Conservation (phyloP, 2,113 vertebrate species). For the Oxyura jamaicensis region DNA sequence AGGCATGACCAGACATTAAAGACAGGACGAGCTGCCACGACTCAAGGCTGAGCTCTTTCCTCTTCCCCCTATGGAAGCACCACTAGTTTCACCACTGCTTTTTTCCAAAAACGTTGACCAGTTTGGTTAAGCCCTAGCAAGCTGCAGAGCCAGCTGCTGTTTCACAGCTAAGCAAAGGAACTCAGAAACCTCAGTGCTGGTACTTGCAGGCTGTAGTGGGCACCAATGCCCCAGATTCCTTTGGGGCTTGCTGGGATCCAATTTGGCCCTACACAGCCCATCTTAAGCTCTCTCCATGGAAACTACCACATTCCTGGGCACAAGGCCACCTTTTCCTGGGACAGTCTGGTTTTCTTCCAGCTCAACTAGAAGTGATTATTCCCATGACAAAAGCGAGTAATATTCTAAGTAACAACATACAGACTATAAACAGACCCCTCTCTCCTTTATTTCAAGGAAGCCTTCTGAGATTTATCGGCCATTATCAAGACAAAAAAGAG, state of each 20-base stretch:
- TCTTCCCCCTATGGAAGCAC: not conserved
- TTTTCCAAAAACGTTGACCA: not conserved
- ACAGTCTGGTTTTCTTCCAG: not conserved
- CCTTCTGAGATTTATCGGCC: not conserved
- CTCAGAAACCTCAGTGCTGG: not conserved
- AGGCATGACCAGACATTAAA: not conserved
- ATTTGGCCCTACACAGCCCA: not conserved
- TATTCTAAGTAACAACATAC: not conserved
- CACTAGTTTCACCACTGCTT: not conserved
- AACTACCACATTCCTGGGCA: slow-evolving; percentile 22
- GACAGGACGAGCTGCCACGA: not conserved
- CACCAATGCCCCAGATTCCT: not conserved
- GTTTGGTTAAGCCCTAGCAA: not conserved
- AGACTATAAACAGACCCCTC: not conserved
- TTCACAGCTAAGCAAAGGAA: not conserved
- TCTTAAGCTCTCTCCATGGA: slow-evolving; percentile 27
- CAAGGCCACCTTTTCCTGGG: slow-evolving; percentile 8
- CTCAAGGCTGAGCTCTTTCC: not conserved
- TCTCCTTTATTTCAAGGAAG: not conserved
- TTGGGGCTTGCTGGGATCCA: not conserved
- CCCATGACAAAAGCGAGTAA: not conserved
- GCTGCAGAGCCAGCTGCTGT: not conserved
- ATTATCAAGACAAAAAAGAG: not conserved
- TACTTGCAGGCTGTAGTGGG: not conserved
- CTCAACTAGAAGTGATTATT: not conserved